Conservation (phyloP, 1,140 invertebrate genomes). For the Anthonomus grandis region DNA sequence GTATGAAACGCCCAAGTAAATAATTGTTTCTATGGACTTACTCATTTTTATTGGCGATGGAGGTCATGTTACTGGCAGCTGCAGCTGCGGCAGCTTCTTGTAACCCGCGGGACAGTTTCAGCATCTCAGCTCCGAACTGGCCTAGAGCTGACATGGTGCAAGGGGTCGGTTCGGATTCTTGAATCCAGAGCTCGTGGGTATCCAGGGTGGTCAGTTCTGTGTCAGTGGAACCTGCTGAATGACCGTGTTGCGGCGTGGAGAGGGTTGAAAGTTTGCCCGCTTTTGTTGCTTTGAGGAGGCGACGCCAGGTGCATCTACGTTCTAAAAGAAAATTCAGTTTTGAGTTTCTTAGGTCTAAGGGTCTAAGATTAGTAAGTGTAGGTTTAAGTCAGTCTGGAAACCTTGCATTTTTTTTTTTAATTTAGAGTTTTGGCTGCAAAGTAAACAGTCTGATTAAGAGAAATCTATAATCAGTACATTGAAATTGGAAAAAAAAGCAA, state of each 20-base stretch:
- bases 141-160: conserved; percentile 77
- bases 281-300: conserved; percentile 52
- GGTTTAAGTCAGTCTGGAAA: too few relatives aligned
- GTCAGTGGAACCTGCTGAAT: conserved; percentile 73
- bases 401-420: too few relatives aligned
- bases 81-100: conserved; percentile 55
- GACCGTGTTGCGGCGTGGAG: conserved; percentile 64
- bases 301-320: conserved; percentile 62
- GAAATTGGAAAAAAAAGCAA: too few relatives aligned
- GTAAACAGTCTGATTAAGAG: too few relatives aligned
- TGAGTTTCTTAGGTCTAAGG: background rate
- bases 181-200: conserved; percentile 76
- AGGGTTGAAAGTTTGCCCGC: conserved; percentile 39
- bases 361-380: too few relatives aligned
- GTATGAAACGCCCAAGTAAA: too few relatives aligned
- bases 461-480: too few relatives aligned
- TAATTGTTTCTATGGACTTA: too few relatives aligned
- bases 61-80: conserved; percentile 7
- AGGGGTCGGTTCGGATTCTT: conserved; percentile 72
- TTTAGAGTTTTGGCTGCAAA: too few relatives aligned
- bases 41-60: too few relatives aligned
- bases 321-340: conserved; percentile 47
- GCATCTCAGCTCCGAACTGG: conserved; percentile 79
- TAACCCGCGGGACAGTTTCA: conserved; percentile 71
- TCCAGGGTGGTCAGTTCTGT: conserved; percentile 76